Evolutionary conservation across 2,797 vertebrate species (phyloP), one percentile per base, ranked within the genome.

Genomic region (Avahi laniger): DNA sequence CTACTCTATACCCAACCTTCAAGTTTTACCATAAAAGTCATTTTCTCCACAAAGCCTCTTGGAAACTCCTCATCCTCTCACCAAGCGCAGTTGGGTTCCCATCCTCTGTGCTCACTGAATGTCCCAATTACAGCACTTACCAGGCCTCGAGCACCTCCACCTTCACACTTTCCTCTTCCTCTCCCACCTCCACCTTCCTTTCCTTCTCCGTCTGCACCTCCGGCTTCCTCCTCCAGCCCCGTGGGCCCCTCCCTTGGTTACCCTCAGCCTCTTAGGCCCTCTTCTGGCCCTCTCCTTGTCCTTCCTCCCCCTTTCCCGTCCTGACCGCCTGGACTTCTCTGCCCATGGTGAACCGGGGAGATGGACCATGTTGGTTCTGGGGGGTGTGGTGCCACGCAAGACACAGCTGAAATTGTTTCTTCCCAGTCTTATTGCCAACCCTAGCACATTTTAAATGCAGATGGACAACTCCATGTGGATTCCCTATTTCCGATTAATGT

Each of bases 381-480:
- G 6, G 78, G 90, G 91, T 97, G 95, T 89, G 85, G 96, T 97
- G 79, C 97, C 95, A 61, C 88, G 85, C 89, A 86, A 81, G 91
- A 92, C 93, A 93, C 95, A 97, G 97, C 94, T 97, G 96, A 98
- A 98, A 97, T 96, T 81, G 94, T 89, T 97, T 97, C 95, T 98
- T 92, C 57, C 75, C 43, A n/a, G 1, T 93, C 67, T 96, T 91
- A 94, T 95, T 97, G 95, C 96, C 96, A 98, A 96, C 78, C 83
- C 91, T 95, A 70, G 92, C 98, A 99, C 98, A 98, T 98, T 98
- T 98, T 97, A 98, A 99, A 99, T 99, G 98, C 99, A 98, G 98
- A 98, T 98, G 98, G 98, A 98, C 96, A 99, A 98, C 98, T 98
- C 97, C 98, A 97, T 98, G 99, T 99, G 97, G 99, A 99, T 99